Evolutionary conservation across 2,113 vertebrate species (phyloP), one percentile per base, ranked within the genome.

Genomic region (Psammodynastes pulverulentus): DNA sequence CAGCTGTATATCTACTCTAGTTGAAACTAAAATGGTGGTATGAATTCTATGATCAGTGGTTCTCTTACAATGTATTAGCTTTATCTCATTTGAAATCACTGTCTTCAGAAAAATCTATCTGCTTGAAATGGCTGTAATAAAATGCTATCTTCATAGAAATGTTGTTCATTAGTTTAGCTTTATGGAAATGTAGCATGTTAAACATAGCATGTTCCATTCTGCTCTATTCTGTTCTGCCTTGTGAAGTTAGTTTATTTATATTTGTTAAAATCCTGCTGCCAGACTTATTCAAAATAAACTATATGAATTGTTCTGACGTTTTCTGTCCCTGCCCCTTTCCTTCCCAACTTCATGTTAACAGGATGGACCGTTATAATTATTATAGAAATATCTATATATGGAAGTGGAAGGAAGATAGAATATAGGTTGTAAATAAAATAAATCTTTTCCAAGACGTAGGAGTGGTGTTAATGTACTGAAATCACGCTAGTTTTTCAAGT

Each of bases 271-370:
- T 90, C 94, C 92, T 94, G 94, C 95, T 96, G 95, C 96, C 95
- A 97, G 96, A 96, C 93, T 92, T 94, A 94, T 96, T 93, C 94
- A 96, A 97, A 97, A 96, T 94, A 97, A 97, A 96, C 96, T 95
- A 94, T 94, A 94, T 96, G 95, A 96, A 95, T 96, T 97, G 95
- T 97, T 95, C 95, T 96, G 95, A 94, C 95, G 92, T 95, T 96
- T 96, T 96, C 87, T 93, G 85, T 86, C 94, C 91, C 89, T 53
- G 92, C 92, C 95, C 95, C 93, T 87, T 92, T 92, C 58, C 39
- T 88, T 95, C 95, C 95, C 93, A 95, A 95, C 93, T 91, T 87
- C 67, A 95, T 91, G 94, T 91, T 95, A 94, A 95, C 95, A 96
- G 96, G 95, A 96, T 96, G 94, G 95, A 96, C 92, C 90, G 94